These are phyloP conservation scores for Brachyistius frenatus DNA, from an alignment of 2,113 vertebrate species.

Conservation along the genomic window DNA sequence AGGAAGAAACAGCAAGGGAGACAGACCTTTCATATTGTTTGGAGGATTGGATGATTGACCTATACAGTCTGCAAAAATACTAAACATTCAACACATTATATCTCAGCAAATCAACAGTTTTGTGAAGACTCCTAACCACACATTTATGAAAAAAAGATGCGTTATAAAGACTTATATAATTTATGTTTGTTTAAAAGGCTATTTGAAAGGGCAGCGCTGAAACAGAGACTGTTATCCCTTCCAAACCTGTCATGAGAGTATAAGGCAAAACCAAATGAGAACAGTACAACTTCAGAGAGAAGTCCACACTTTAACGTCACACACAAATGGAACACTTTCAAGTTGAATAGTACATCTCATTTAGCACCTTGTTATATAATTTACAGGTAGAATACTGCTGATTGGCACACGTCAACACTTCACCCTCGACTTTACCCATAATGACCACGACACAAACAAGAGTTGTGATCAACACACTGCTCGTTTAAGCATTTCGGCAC, in stretches of 20 bases:
- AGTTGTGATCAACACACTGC: constrained; percentile 28
- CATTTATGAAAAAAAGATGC: no score
- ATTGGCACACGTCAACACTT: constrained; percentile 28
- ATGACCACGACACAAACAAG: constrained; percentile 23
- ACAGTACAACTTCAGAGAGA: constrained; percentile 39
- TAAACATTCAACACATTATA: constrained; percentile 32
- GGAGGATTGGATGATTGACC: background rate
- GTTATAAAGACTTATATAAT: background rate
- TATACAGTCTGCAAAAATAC: constrained; percentile 15
- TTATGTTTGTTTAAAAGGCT: constrained; percentile 23
- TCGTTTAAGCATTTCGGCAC: constrained; percentile 31
- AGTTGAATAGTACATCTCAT: constrained; percentile 57
- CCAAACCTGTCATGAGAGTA: constrained; percentile 19
- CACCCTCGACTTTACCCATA: constrained; percentile 30
- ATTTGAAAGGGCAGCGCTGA: background rate
- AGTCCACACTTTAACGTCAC: constrained; percentile 25
- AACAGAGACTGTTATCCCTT: constrained; percentile 12
- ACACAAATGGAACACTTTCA: constrained; percentile 64
- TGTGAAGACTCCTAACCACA: constrained; percentile 9
- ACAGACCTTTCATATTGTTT: constrained; percentile 23
- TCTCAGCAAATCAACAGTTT: background rate
- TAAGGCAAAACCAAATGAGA: constrained; percentile 52
- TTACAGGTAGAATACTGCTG: constrained; percentile 55
- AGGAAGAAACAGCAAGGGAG: constrained; percentile 18
- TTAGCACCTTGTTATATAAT: constrained; percentile 78